Conservation (phyloP, 2,113 vertebrate genomes). For the Myotis davidii region DNA sequence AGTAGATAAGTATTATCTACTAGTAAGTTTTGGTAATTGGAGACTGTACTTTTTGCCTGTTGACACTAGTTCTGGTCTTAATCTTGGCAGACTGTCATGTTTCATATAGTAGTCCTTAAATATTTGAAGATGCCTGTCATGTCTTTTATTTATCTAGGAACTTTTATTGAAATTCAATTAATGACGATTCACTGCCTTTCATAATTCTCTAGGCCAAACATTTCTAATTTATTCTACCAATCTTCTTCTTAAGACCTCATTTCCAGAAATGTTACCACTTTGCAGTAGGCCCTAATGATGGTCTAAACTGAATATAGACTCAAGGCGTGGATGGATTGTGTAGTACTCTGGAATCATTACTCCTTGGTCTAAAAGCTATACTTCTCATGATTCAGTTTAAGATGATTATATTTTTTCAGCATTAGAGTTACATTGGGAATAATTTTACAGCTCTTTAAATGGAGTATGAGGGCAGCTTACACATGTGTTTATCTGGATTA, state of each 20-base stretch:
- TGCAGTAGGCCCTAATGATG: neutral
- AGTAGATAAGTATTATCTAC: neutral
- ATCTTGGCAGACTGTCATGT: neutral
- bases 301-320: neutral
- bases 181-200: neutral
- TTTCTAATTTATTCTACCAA: neutral
- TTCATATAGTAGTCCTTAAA: neutral
- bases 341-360: neutral
- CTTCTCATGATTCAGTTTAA: neutral
- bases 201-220: neutral
- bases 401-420: too few relatives aligned
- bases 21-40: neutral
- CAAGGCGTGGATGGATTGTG: neutral
- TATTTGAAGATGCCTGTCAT: neutral
- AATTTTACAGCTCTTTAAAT: neutral
- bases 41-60: neutral
- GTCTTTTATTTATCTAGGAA: constrained; percentile 12
- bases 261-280: constrained; percentile 9
- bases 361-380: neutral
- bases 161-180: neutral
- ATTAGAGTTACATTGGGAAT: neutral
- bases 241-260: neutral
- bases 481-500: neutral
- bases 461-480: neutral
- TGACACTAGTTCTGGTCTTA: neutral